phyloP scores from a whole-genome alignment of 2,113 vertebrate genomes.

The Heteronetta atricapilla region DNA sequence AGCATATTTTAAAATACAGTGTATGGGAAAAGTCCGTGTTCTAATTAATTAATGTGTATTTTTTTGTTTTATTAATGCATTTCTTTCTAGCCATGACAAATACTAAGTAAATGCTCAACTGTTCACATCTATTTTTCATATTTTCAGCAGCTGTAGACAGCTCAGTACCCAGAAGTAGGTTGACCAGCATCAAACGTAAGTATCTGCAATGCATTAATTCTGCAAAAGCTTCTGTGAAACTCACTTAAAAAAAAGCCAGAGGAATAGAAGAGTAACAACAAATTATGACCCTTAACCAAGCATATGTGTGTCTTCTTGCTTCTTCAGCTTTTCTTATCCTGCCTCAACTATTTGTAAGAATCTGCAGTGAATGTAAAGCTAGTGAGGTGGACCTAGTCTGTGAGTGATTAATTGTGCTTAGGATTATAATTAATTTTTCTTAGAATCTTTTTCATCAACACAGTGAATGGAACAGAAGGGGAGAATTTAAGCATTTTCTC shows the following conservation, averaged over 20 bases:
- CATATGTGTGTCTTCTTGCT: neutral
- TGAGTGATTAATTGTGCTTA: neutral
- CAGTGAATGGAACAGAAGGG: neutral
- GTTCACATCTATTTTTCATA: neutral
- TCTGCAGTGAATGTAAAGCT: neutral
- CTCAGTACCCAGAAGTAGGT: slow-evolving; percentile 87
- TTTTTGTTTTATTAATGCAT: neutral
- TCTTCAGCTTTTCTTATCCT: neutral
- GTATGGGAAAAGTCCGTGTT: neutral
- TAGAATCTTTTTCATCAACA: neutral
- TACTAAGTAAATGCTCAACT: neutral
- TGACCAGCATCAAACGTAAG: slow-evolving; percentile 89
- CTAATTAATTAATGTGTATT: neutral
- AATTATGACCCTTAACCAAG: neutral
- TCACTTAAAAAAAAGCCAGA: neutral
- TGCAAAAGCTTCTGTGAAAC: neutral
- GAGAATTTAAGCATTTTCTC: neutral
- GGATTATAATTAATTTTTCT: neutral
- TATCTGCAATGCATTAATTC: slow-evolving; percentile 4
- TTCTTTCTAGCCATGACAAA: neutral
- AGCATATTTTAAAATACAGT: neutral
- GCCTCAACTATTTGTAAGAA: neutral
- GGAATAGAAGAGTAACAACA: neutral
- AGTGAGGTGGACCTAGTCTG: neutral
- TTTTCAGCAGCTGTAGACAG: slow-evolving; percentile 88